phyloP scores from a whole-genome alignment of 2,797 vertebrate genomes.

The Malurus splendens region DNA sequence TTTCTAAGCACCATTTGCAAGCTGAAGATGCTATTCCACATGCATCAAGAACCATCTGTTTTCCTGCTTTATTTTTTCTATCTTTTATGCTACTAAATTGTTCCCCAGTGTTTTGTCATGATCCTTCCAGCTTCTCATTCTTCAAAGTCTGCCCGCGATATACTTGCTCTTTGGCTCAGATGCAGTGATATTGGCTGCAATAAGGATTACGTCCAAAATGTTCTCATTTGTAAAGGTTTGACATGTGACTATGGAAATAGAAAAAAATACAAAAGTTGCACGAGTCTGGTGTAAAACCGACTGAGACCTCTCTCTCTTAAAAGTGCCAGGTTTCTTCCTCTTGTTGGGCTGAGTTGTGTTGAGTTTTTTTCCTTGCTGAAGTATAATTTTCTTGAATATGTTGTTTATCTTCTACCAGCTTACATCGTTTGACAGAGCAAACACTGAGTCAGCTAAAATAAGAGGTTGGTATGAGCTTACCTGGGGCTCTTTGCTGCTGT shows the following conservation, averaged over 20 bases:
- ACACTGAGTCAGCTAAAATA: slow-evolving; percentile 88
- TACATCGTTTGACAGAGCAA: slow-evolving; percentile 91
- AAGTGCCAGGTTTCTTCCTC: background rate
- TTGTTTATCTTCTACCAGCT: slow-evolving; percentile 76
- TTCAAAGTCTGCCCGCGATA: background rate
- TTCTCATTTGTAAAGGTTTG: background rate
- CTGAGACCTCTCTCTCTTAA: background rate
- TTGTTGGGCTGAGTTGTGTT: background rate
- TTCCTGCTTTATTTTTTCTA: background rate
- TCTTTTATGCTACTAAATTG: background rate
- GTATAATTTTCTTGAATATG: background rate
- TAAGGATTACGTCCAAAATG: background rate
- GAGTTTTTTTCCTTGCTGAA: background rate
- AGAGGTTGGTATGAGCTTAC: slow-evolving; percentile 78
- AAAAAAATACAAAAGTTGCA: background rate
- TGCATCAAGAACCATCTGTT: background rate
- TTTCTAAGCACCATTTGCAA: background rate
- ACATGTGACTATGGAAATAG: background rate
- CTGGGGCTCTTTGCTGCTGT: background rate
- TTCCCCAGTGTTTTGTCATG: background rate
- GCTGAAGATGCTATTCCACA: background rate
- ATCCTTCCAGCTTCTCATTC: background rate
- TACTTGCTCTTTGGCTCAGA: background rate
- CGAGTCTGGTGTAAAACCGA: background rate
- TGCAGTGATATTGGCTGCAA: background rate